Evolutionary conservation across 2,888 invertebrate genomes (phyloP), one percentile per base, ranked within the genome.

Genomic region (Abscondita cerata): DNA sequence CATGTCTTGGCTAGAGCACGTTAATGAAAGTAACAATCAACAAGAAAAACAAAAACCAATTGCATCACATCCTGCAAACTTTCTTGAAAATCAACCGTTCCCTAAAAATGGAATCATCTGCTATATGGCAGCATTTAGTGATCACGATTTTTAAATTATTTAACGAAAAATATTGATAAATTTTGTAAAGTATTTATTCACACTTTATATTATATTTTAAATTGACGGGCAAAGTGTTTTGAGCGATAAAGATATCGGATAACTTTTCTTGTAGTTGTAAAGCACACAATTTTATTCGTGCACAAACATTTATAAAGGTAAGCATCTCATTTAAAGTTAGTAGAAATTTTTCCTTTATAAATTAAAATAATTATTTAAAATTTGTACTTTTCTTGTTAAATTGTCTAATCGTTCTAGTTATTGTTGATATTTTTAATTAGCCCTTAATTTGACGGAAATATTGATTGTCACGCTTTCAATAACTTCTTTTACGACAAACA

Each of bases 41-140:
- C 6, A 8, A 9, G 57, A 47, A 47, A 16, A 54, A 65, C 44
- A 36, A 6, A 56, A 58, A 36, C 52, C 61, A 2, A n/a, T 52
- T 13, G 52, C 59, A 9, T 62, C 71, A 20, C 64, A 68, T 13
- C 76, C 77, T 1, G 59, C 72, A 1, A 54, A 69, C 48, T 78
- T 79, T 65, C 57, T 77, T 8, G 53, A 70, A 4, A 73, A 68
- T 52, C 78, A 79, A 57, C 78, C 78, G 0, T 64, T 64, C 11
- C 79, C 79, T 0, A 50, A 71, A 18, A 69, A 73, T 47, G 79
- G 79, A 15, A 66, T 78, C 12, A 71, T 75, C 3, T 79, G 79
- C 64, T 78, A 79, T 62, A 73, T 78, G 69, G 77, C 76, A 2
- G 75, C 76, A 0, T 79, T 79, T 61, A 77, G 78, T 46, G 74